Conservation (phyloP, 2,113 vertebrate species). For the Nothobranchius furzeri region DNA sequence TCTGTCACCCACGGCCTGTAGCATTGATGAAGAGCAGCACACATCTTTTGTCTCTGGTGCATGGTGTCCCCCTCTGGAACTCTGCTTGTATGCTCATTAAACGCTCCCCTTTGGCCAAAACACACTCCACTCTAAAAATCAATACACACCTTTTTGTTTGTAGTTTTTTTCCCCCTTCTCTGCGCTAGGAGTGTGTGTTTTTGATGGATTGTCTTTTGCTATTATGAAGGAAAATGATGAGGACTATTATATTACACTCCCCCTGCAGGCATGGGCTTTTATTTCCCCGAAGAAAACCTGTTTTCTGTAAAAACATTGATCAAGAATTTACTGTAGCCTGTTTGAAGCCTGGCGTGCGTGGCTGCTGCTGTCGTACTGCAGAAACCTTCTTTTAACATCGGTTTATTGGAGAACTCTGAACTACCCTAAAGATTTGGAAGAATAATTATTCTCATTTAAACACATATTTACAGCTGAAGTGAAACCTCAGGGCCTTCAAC, state of each 20-base stretch:
- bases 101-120: slow-evolving; percentile 74
- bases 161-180: neutral
- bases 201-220: slow-evolving; percentile 65
- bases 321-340: slow-evolving; percentile 58
- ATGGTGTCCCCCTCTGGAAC: slow-evolving; percentile 56
- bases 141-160: slow-evolving; percentile 64
- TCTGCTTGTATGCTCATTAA: slow-evolving; percentile 79
- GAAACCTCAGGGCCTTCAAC: neutral
- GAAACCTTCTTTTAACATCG: neutral
- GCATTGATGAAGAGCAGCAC: slow-evolving; percentile 59
- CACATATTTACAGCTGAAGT: slow-evolving; percentile 17
- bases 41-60: slow-evolving; percentile 66
- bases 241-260: slow-evolving; percentile 56
- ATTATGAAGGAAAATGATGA: slow-evolving; percentile 67
- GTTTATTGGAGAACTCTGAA: slow-evolving; percentile 20
- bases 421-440: slow-evolving; percentile 11
- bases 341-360: slow-evolving; percentile 37
- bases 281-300: slow-evolving; percentile 67
- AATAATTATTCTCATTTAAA: slow-evolving; percentile 26
- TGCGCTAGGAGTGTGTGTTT: slow-evolving; percentile 54
- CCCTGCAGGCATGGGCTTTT: slow-evolving; percentile 55
- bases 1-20: slow-evolving; percentile 39
- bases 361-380: slow-evolving; percentile 41
- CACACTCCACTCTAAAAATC: slow-evolving; percentile 73
- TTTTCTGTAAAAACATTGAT: slow-evolving; percentile 60